Evolutionary conservation across 2,113 vertebrate genomes (phyloP).

Genomic region (Philantomba maxwellii): DNA sequence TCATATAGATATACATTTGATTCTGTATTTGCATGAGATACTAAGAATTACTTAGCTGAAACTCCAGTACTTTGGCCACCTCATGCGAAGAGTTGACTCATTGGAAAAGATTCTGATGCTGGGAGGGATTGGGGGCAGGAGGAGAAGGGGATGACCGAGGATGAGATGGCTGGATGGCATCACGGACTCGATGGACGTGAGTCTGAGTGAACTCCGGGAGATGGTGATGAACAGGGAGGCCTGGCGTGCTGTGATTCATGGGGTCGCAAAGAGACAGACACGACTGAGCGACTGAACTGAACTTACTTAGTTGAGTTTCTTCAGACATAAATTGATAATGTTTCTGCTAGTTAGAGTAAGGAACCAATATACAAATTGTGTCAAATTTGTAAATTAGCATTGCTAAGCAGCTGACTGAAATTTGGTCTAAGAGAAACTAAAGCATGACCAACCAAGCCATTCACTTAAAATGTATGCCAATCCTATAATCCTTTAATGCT

Average conservation of each 20-base stretch:
- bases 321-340: neutral
- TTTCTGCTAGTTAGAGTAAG: neutral
- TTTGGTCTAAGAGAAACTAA: neutral
- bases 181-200: too few relatives aligned
- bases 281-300: too few relatives aligned
- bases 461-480: neutral
- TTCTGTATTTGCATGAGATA: neutral
- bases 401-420: neutral
- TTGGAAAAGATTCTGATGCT: too few relatives aligned
- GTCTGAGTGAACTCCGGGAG: too few relatives aligned
- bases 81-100: too few relatives aligned
- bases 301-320: neutral
- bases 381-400: neutral
- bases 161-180: too few relatives aligned
- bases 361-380: neutral
- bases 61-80: too few relatives aligned
- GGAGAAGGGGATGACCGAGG: too few relatives aligned
- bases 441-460: neutral
- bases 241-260: too few relatives aligned
- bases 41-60: neutral
- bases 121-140: too few relatives aligned
- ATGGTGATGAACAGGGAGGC: too few relatives aligned
- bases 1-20: neutral
- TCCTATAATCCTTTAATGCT: neutral
- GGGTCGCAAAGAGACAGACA: too few relatives aligned